Conservation (phyloP, 2,113 vertebrate genomes). For the Holacanthus passer region DNA sequence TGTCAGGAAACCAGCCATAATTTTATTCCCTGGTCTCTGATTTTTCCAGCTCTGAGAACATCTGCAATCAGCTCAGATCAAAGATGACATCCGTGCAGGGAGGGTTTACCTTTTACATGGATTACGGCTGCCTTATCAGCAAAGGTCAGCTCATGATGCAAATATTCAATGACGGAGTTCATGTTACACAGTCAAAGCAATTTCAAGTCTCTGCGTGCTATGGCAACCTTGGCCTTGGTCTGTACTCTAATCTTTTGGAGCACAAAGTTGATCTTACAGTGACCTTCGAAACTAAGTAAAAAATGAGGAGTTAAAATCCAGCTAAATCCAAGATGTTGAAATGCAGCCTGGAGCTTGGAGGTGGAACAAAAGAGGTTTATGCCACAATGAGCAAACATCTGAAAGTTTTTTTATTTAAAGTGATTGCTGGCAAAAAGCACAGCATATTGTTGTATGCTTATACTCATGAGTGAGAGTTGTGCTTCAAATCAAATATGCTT, state of each 20-base stretch:
- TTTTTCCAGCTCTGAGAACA: constrained; percentile 40
- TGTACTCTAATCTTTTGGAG: constrained; percentile 43
- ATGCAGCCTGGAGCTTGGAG: background rate
- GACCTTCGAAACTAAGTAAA: constrained; percentile 45
- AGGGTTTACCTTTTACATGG: constrained; percentile 37
- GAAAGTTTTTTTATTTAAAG: background rate
- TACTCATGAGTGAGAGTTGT: too few relatives aligned
- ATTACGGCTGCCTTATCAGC: constrained; percentile 45
- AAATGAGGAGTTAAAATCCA: constrained; percentile 6
- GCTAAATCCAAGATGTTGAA: background rate
- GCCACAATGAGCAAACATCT: constrained; percentile 8
- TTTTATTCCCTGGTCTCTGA: constrained; percentile 23
- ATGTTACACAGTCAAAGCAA: constrained; percentile 55
- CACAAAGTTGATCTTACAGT: constrained; percentile 30
- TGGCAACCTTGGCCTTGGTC: constrained; percentile 51
- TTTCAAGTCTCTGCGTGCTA: constrained; percentile 27
- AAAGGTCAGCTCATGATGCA: constrained; percentile 56
- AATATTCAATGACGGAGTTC: constrained; percentile 46
- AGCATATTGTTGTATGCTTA: background rate
- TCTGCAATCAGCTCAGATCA: constrained; percentile 49
- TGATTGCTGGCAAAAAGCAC: background rate
- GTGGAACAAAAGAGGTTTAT: background rate
- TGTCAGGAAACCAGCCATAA: constrained; percentile 44
- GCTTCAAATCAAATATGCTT: background rate
- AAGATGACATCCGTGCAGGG: constrained; percentile 33